Conservation (phyloP, 2,888 invertebrate species). For the Bibio marci region DNA sequence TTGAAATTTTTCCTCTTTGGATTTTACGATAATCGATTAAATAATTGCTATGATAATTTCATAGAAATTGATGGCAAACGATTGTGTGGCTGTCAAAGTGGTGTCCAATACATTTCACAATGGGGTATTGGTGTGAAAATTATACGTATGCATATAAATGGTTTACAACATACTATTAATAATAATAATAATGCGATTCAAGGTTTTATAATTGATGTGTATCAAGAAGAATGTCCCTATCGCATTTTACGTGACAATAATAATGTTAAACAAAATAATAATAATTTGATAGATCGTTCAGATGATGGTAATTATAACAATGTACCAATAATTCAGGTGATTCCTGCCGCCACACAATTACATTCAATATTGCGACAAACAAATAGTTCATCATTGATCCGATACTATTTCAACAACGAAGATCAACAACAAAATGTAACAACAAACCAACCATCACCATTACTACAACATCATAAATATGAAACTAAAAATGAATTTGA, state of each 20-base stretch:
- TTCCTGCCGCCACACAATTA: neutral
- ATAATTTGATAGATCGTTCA: neutral
- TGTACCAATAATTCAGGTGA: neutral
- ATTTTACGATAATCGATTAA: slow-evolving; percentile 11
- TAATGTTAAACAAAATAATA: neutral
- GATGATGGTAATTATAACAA: neutral
- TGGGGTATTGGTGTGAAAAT: slow-evolving; percentile 28
- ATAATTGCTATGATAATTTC: slow-evolving; percentile 30
- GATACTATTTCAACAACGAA: no score
- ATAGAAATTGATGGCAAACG: slow-evolving; percentile 37
- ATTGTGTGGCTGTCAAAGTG: slow-evolving; percentile 38
- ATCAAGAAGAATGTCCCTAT: slow-evolving; percentile 36
- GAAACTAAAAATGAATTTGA: neutral
- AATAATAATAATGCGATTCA: slow-evolving; percentile 21
- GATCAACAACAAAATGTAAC: neutral
- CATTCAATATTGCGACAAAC: neutral
- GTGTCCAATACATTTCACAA: slow-evolving; percentile 15
- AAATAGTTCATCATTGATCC: neutral
- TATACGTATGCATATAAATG: slow-evolving; percentile 29
- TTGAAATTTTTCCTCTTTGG: slow-evolving; percentile 38
- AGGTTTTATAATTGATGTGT: slow-evolving; percentile 37
- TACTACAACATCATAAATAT: no score
- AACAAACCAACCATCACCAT: neutral
- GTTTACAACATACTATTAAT: slow-evolving; percentile 13
- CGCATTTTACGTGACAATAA: slow-evolving; percentile 14